Evolutionary conservation across 2,113 vertebrate species (phyloP).

Genomic region (Nyctereutes procyonoides): DNA sequence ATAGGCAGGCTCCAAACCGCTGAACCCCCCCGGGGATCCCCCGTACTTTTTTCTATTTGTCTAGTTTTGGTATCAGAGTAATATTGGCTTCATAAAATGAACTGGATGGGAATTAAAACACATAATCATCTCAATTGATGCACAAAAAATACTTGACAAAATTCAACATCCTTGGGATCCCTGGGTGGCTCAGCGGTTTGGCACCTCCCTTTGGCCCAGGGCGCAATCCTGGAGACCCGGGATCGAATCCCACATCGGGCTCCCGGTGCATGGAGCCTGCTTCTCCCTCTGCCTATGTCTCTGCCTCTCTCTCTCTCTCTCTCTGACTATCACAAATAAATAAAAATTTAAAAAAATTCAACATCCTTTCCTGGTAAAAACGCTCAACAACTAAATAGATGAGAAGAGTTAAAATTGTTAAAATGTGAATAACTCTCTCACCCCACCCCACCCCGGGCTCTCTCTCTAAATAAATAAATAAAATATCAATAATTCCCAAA

Average conservation of each 20-base stretch:
- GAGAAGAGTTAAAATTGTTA: not conserved
- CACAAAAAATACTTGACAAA: conserved; percentile 27
- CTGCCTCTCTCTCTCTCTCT: no score
- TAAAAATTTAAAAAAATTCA: not conserved
- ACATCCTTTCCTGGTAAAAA: conserved; percentile 32
- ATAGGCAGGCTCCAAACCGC: no score
- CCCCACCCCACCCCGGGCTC: no score
- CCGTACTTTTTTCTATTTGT: not conserved
- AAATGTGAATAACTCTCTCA: not conserved
- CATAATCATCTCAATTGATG: not conserved
- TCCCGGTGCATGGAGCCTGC: no score
- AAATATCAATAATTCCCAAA: not conserved
- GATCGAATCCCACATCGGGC: no score
- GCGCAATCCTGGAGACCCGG: no score
- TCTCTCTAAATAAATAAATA: not conserved
- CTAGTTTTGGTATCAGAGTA: not conserved
- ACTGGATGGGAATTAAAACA: not conserved
- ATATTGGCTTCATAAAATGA: conserved; percentile 23
- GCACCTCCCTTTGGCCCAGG: no score
- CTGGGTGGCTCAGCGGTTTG: no score
- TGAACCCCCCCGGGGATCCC: no score
- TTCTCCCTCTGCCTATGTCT: no score
- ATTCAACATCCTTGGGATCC: not conserved
- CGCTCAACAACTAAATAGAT: not conserved
- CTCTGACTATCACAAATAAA: no score